Evolutionary conservation across 2,797 vertebrate genomes (phyloP).

Genomic region (Microctenopoma stevenorrisi): DNA sequence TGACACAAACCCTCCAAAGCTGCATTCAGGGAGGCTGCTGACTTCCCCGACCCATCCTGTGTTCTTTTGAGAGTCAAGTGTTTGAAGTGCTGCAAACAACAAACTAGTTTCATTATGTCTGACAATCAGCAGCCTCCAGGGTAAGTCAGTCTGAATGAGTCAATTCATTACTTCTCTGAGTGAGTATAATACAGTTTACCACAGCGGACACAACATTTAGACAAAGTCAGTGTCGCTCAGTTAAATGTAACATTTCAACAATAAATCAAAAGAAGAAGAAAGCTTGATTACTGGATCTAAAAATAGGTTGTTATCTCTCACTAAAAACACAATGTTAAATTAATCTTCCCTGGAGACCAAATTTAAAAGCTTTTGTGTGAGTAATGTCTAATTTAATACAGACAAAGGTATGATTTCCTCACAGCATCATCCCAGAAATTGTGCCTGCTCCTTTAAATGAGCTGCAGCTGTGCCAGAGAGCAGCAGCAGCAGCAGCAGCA

Average conservation of each 20-base stretch:
- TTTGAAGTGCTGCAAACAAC: constrained; percentile 7
- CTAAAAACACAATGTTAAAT: neutral
- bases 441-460: neutral
- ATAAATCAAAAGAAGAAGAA: neutral
- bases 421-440: neutral
- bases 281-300: neutral
- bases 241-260: neutral
- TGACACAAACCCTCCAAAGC: neutral
- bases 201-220: neutral
- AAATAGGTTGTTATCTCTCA: neutral
- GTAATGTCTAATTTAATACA: neutral
- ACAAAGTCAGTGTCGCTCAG: constrained; percentile 16
- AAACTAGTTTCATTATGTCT: constrained; percentile 12
- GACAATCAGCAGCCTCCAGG: constrained; percentile 8
- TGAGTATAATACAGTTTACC: constrained; percentile 34
- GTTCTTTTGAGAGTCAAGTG: neutral
- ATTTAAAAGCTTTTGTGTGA: neutral
- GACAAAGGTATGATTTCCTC: neutral
- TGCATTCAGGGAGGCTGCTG: neutral
- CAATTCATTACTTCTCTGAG: constrained; percentile 53
- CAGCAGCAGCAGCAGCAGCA: neutral
- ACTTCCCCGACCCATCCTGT: neutral
- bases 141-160: constrained; percentile 54
- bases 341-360: neutral
- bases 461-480: neutral